Evolutionary conservation across 2,113 vertebrate genomes (phyloP), one percentile per base, ranked within the genome.

Genomic region (Sinosuthora webbiana): DNA sequence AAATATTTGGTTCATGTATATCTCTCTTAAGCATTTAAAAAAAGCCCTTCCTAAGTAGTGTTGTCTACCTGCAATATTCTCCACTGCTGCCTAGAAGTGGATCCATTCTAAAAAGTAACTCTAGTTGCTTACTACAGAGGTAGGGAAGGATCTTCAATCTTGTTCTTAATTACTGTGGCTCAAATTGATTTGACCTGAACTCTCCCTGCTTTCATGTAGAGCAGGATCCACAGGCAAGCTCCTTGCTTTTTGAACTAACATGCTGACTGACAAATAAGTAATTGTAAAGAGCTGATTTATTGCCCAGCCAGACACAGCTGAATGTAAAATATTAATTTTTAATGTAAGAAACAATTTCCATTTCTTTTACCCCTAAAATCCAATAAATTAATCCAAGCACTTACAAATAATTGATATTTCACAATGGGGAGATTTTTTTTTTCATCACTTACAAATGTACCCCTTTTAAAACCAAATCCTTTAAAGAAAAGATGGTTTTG

Each of bases 161-260:
- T 97, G 35, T 86, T 95, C 90, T 96, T 97, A 97, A 96, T 97
- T 97, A 97, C 94, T 89, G 84, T 87, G 87, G 91, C 84, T 97
- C 80, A 96, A 91, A 97, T 97, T 96, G 97, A 97, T 97, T 97
- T 97, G 95, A 97, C 97, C 94, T 97, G 95, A 96, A 96, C 91
- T 92, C 83, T 95, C 59, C 47, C 87, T 94, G 92, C 74, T 96
- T 97, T 97, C 94, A 94, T 94, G 76, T 87, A 90, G 83, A 94
- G 83, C 50, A 92, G 68, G 93, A 95, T 95, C 94, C 94, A 90
- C 93, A 95, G 96, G 96, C 93, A 87, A 94, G 45, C 77, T 96
- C 74, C 56, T 56, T 80, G 88, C 84, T 97, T 97, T 97, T 97
- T 94, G 94, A 97, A 93, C 93, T 97, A 95, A 94, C 97, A 96